phyloP scores from a whole-genome alignment of 2,113 vertebrate species.

The Alexandromys fortis region DNA sequence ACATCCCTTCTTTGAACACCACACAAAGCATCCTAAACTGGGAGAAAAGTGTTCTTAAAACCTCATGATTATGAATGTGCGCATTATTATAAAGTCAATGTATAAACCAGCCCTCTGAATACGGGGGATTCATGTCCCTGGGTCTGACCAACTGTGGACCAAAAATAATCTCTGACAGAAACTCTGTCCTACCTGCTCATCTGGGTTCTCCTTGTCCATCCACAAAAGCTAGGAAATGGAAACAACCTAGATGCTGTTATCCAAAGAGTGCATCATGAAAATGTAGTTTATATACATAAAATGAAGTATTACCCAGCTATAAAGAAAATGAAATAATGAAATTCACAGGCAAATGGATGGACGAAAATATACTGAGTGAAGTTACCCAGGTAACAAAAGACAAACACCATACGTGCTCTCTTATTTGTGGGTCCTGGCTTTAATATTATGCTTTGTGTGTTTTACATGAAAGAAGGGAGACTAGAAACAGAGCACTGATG shows the following conservation, averaged over 20 bases:
- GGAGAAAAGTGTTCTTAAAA: slow-evolving; percentile 17
- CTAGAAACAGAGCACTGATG: neutral
- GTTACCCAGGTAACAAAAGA: neutral
- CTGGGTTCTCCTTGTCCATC: neutral
- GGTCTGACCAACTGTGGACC: neutral
- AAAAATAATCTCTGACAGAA: neutral
- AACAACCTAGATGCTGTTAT: no score
- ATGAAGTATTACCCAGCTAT: neutral
- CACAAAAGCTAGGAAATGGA: neutral
- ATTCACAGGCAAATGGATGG: neutral
- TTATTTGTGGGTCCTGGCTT: neutral
- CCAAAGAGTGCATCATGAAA: neutral
- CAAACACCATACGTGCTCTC: neutral
- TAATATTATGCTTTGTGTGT: no score
- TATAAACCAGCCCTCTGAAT: neutral
- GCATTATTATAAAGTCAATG: neutral
- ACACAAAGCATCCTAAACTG: neutral
- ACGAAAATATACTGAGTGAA: neutral
- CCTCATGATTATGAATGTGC: neutral
- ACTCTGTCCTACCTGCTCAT: neutral
- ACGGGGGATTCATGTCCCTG: neutral
- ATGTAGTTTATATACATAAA: neutral
- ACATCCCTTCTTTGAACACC: neutral
- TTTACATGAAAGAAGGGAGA: neutral
- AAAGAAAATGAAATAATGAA: neutral